These are phyloP conservation scores for Dipodomys ordii DNA, from an alignment of 2,113 vertebrate species.

Conservation along the genomic window DNA sequence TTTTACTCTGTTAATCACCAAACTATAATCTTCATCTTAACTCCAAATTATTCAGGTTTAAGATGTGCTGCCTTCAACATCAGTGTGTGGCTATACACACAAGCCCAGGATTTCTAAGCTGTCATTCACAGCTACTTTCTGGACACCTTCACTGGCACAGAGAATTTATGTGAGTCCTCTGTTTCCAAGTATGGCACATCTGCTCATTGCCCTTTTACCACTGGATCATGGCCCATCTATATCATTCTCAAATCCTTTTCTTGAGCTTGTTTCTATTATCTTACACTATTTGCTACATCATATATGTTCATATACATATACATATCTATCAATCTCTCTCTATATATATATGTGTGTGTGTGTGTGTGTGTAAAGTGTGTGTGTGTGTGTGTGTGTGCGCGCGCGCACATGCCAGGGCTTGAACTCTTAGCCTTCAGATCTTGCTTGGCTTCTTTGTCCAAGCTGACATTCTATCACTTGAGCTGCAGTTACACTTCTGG, in stretches of 20 bases:
- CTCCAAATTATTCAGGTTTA: neutral
- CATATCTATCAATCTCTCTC: no score
- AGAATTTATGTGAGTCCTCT: neutral
- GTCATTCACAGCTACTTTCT: neutral
- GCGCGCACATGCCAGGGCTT: rapidly evolving
- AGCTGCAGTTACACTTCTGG: no score
- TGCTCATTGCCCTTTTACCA: neutral
- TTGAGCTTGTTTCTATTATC: neutral
- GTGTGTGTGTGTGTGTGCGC: no score
- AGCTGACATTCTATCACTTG: no score
- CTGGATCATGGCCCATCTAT: neutral
- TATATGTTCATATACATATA: no score
- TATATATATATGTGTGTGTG: no score
- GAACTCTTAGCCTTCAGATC: no score
- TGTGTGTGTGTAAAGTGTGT: no score
- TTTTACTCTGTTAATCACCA: neutral
- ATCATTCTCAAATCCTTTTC: neutral
- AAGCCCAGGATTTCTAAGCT: neutral
- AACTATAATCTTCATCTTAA: neutral
- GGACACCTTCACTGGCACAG: neutral
- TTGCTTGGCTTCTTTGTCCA: no score
- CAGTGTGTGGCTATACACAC: neutral
- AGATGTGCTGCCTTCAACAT: neutral
- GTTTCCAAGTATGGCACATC: neutral
- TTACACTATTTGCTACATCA: neutral